Percentiles rank a stretch among this genome's conserved stretches.
phyloP scores from a whole-genome alignment of 2,113 vertebrate species.

The Megaptera novaeangliae region DNA sequence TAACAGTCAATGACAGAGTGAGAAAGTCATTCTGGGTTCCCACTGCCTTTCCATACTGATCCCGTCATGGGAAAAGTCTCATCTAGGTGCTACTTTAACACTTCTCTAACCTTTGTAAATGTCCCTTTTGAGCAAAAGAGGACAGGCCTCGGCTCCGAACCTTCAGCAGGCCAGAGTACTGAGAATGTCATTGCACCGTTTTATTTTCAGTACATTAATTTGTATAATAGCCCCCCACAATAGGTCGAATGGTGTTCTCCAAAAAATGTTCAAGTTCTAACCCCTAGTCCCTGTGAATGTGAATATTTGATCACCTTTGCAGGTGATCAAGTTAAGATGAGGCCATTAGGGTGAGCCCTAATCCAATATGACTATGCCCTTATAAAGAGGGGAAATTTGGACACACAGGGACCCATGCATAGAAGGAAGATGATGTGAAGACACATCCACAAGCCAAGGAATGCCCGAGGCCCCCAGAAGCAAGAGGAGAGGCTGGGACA shows the following conservation, averaged over 20 bases:
- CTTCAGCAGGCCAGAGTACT: background rate
- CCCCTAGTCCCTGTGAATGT: no score
- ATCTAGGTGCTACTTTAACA: background rate
- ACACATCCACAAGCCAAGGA: background rate
- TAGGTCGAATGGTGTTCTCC: background rate
- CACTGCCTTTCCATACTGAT: background rate
- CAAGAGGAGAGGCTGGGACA: background rate
- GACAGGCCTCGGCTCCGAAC: background rate
- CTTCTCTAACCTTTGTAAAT: background rate
- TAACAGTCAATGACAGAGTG: rapidly evolving
- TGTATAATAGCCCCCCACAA: background rate
- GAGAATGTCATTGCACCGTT: background rate
- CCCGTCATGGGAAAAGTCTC: background rate
- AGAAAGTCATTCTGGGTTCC: background rate
- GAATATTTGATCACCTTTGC: background rate
- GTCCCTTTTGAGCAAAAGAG: background rate
- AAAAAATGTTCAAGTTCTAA: background rate
- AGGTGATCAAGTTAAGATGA: background rate
- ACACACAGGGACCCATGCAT: background rate
- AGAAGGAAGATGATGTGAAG: background rate
- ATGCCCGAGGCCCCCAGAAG: background rate
- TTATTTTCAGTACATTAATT: background rate
- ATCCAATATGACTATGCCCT: no score
- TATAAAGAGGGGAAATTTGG: background rate
- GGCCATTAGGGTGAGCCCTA: background rate